Evolutionary conservation across 2,888 invertebrate species (phyloP).

Genomic region (Escarpia spicata): DNA sequence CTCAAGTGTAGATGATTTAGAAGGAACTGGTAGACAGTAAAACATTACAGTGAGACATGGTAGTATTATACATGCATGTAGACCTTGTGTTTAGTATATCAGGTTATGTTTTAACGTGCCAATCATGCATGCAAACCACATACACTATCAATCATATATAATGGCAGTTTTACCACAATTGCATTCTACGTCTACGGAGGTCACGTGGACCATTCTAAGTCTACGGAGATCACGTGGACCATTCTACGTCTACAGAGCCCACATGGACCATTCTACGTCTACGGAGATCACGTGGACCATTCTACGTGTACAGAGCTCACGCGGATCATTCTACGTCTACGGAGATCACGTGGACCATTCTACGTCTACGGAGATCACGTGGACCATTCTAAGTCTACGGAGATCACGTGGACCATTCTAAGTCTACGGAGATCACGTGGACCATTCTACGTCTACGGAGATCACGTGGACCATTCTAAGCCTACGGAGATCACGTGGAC

Average conservation of each 20-base stretch:
- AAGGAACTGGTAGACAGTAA: background rate
- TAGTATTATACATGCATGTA: background rate
- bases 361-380: background rate
- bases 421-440: background rate
- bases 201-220: background rate
- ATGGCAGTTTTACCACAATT: no score
- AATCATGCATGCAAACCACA: background rate
- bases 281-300: background rate
- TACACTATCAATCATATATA: background rate
- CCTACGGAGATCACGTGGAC: background rate
- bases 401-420: background rate
- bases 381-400: background rate
- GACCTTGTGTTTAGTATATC: background rate
- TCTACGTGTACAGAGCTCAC: background rate
- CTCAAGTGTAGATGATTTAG: background rate
- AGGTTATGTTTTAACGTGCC: background rate
- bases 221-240: background rate
- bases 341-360: background rate
- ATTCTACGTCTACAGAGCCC: background rate
- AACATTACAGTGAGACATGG: background rate
- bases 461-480: background rate
- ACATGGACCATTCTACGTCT: background rate
- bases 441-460: background rate
- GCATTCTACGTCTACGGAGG: background rate
- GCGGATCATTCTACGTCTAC: background rate